Conservation (phyloP, 2,113 vertebrate genomes). For the Epinephelus fuscoguttatus region DNA sequence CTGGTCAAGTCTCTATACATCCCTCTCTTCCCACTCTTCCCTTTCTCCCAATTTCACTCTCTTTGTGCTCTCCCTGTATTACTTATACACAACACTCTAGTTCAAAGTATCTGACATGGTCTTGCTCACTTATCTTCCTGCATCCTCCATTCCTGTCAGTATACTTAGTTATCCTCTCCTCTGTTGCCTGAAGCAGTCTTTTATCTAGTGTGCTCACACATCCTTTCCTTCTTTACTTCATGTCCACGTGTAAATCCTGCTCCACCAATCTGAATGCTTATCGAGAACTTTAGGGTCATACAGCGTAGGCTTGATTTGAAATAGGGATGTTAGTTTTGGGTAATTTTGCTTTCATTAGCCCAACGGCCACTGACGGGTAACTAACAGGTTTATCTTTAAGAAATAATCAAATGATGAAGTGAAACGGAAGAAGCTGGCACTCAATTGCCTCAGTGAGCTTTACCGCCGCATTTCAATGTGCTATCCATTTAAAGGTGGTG, state of each 20-base stretch:
- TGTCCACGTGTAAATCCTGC: slow-evolving; percentile 40
- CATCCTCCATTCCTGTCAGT: slow-evolving; percentile 28
- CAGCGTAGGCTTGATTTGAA: no score
- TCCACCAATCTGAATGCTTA: slow-evolving; percentile 4
- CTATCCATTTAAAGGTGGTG: no score
- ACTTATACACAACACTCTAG: slow-evolving; percentile 20
- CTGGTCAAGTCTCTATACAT: slow-evolving; percentile 53
- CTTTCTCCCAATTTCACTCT: slow-evolving; percentile 17
- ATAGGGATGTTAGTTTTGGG: no score
- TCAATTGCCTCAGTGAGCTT: no score
- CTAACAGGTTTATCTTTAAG: no score
- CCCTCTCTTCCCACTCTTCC: slow-evolving; percentile 18
- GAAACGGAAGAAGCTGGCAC: no score
- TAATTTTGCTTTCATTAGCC: no score
- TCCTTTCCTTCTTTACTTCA: slow-evolving; percentile 38
- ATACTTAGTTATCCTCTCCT: slow-evolving; percentile 27
- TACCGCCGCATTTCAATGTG: no score
- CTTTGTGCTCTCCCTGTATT: slow-evolving; percentile 28
- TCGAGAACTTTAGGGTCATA: background rate
- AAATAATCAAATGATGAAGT: no score
- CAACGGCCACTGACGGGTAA: no score
- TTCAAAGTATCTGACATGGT: slow-evolving; percentile 28
- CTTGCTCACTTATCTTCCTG: slow-evolving; percentile 29
- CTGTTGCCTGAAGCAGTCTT: slow-evolving; percentile 46
- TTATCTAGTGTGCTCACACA: slow-evolving; percentile 17